Percentiles rank a stretch among this genome's conserved stretches.
These are phyloP conservation scores for Rhyacophila evoluta DNA, from an alignment of 2,888 invertebrate species.

Conservation along the genomic window DNA sequence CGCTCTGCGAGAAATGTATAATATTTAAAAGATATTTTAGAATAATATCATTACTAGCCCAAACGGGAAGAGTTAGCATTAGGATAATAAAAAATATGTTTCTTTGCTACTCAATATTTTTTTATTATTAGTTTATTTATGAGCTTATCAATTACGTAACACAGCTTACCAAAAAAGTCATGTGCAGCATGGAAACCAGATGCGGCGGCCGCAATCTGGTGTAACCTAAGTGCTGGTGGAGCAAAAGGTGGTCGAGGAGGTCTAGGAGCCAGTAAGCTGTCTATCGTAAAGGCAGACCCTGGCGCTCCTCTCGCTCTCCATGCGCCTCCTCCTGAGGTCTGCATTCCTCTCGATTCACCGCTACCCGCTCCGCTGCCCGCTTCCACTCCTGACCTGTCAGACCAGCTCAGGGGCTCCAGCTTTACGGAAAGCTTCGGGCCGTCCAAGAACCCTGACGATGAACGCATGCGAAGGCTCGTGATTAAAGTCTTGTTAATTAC, in stretches of 20 bases:
- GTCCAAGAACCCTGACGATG: constrained; percentile 55
- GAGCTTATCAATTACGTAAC: not conserved
- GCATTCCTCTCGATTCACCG: constrained; percentile 58
- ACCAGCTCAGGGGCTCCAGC: constrained; percentile 58
- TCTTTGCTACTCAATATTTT: too few relatives aligned
- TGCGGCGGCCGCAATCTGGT: constrained; percentile 68
- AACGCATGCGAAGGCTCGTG: constrained; percentile 36
- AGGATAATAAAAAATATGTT: too few relatives aligned
- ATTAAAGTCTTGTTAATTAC: not conserved
- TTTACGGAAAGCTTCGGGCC: constrained; percentile 63
- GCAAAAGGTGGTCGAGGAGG: constrained; percentile 69
- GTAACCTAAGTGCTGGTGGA: constrained; percentile 57
- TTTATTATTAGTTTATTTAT: not conserved
- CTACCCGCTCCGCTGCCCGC: constrained; percentile 61
- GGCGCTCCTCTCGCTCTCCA: constrained; percentile 69
- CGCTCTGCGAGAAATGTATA: too few relatives aligned
- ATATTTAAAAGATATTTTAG: too few relatives aligned
- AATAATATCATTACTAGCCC: too few relatives aligned
- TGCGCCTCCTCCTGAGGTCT: constrained; percentile 59
- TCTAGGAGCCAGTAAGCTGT: constrained; percentile 85
- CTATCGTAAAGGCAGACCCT: constrained; percentile 83
- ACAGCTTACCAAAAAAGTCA: constrained; percentile 82
- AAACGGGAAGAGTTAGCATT: too few relatives aligned
- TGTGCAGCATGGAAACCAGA: constrained; percentile 77
- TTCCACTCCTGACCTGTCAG: constrained; percentile 66